Percentiles rank a stretch among this genome's conserved stretches.
phyloP scores from a whole-genome alignment of 2,113 vertebrate genomes.

The Falcunculus frontatus region DNA sequence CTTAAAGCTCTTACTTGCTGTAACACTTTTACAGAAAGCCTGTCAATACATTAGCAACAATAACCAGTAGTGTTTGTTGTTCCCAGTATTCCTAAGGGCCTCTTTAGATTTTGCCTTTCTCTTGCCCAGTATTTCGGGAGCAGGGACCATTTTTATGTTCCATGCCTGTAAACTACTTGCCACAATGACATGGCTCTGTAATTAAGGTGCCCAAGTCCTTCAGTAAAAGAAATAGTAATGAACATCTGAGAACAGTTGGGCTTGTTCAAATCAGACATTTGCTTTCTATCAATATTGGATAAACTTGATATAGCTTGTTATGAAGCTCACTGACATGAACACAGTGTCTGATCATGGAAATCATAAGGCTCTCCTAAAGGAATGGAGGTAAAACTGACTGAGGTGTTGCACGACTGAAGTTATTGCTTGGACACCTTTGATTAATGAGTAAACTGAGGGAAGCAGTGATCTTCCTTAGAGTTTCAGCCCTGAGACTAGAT shows the following conservation, averaged over 20 bases:
- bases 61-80: background rate
- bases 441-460: background rate
- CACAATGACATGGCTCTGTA: background rate
- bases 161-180: background rate
- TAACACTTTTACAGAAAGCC: background rate
- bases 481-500: background rate
- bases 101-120: background rate
- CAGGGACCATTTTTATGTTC: background rate
- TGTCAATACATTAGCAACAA: background rate
- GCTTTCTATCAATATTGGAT: background rate
- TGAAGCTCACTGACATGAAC: background rate
- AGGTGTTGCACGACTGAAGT: background rate
- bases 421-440: background rate
- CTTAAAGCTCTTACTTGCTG: background rate
- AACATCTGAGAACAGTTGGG: background rate
- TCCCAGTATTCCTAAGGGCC: background rate
- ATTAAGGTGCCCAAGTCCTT: background rate
- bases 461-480: background rate
- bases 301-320: background rate
- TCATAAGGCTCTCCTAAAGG: background rate
- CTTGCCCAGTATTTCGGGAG: background rate
- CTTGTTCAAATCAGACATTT: background rate
- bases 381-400: background rate
- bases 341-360: background rate
- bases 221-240: background rate